Percentiles rank a stretch among this genome's conserved stretches.
phyloP scores from a whole-genome alignment of 2,113 vertebrate genomes.

The Lanius collurio region DNA sequence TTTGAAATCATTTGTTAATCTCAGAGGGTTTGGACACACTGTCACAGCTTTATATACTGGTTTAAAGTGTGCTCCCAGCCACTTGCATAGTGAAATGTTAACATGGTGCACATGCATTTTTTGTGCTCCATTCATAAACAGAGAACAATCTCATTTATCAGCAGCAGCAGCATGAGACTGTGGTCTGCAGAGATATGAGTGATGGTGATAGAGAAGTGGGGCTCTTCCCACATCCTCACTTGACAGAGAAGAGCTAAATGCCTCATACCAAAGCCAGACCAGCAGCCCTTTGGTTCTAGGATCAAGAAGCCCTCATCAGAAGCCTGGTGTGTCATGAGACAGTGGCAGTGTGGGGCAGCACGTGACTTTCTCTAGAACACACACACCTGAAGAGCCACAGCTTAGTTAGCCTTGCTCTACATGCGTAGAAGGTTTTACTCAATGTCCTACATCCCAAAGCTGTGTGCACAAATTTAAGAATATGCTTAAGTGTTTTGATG shows the following conservation, averaged over 20 bases:
- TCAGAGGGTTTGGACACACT: neutral
- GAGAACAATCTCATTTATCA: neutral
- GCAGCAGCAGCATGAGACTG: neutral
- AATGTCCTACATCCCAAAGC: neutral
- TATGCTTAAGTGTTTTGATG: accelerated
- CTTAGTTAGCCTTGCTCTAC: neutral
- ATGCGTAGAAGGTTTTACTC: neutral
- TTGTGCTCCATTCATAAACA: neutral
- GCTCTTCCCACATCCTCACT: neutral
- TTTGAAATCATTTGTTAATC: neutral
- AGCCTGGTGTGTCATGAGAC: neutral
- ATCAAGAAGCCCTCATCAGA: neutral
- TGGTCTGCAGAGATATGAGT: neutral
- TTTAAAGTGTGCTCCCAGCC: neutral
- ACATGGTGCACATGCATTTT: neutral
- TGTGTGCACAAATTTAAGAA: neutral
- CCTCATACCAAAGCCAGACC: neutral
- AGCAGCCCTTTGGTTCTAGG: neutral
- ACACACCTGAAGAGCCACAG: neutral
- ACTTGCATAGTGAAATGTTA: neutral
- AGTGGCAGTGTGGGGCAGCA: neutral
- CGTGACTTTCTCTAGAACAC: neutral
- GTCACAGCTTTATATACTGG: neutral
- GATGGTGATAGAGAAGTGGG: neutral
- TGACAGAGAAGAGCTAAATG: neutral